phyloP scores from a whole-genome alignment of 2,113 vertebrate genomes.

The Chionomys nivalis region DNA sequence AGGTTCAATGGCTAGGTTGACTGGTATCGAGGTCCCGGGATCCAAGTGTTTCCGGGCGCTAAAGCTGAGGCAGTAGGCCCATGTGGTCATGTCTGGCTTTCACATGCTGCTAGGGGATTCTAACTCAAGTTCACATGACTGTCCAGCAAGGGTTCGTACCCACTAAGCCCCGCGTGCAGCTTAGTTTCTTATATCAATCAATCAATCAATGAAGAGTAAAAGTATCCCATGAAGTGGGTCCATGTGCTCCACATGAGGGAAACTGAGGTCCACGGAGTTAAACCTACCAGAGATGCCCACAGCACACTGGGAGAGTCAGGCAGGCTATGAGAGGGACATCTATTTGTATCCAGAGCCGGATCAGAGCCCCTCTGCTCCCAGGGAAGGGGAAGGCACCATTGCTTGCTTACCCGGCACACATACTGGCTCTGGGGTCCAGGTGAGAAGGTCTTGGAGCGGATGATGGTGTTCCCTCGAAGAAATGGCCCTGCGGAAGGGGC shows the following conservation, averaged over 20 bases:
- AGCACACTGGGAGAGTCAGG: neutral
- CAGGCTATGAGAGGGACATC: fast-evolving
- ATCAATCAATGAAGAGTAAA: no score
- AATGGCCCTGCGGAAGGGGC: slow-evolving; percentile 90
- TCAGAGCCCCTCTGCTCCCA: neutral
- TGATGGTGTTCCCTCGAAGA: slow-evolving; percentile 96
- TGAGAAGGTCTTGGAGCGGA: slow-evolving; percentile 98
- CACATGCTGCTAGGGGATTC: no score
- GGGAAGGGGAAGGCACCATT: neutral
- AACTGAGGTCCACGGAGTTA: neutral
- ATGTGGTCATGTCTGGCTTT: neutral
- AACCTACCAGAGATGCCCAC: fast-evolving
- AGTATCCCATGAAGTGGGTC: no score
- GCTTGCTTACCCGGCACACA: slow-evolving; percentile 93
- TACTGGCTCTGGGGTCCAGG: slow-evolving; percentile 98
- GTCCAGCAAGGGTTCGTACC: neutral
- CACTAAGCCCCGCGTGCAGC: no score
- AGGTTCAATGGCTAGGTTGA: neutral
- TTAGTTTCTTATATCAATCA: neutral
- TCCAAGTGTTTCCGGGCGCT: neutral
- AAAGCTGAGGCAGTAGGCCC: neutral
- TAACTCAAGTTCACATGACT: neutral
- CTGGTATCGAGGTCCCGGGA: neutral
- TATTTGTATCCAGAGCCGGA: neutral
- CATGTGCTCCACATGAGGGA: neutral